Evolutionary conservation across 2,797 vertebrate species (phyloP).

Genomic region (Rhinatrema bivittatum): DNA sequence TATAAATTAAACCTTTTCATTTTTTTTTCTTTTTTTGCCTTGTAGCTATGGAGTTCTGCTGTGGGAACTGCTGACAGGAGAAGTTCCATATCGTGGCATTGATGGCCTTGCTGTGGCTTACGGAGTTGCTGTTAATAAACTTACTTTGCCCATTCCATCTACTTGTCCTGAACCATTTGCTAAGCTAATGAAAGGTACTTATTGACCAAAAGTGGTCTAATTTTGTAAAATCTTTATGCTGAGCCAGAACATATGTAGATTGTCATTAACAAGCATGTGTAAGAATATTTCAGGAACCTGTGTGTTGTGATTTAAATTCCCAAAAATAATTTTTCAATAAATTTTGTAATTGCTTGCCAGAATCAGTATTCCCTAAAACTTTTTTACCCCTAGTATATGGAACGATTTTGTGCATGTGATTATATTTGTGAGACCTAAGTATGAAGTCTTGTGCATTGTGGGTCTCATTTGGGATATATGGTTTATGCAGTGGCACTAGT

Average conservation of each 20-base stretch:
- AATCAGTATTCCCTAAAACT: no score
- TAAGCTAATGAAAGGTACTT: constrained; percentile 89
- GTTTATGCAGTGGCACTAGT: no score
- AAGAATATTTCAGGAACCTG: not conserved
- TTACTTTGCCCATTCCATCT: constrained; percentile 88
- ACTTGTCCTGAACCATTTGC: constrained; percentile 90
- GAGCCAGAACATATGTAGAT: no score
- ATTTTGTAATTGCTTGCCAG: no score
- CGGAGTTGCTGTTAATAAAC: constrained; percentile 87
- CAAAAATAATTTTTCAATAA: no score
- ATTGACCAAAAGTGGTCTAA: no score
- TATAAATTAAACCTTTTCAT: no score
- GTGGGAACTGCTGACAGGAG: constrained; percentile 91
- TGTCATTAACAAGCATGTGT: not conserved
- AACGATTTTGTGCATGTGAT: no score
- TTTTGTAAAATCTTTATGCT: not conserved
- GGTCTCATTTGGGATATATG: no score
- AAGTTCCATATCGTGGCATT: constrained; percentile 92
- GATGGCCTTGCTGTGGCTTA: constrained; percentile 91
- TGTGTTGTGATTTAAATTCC: not conserved
- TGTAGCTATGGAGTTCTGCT: constrained; percentile 88
- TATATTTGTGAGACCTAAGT: no score
- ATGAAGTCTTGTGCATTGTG: no score
- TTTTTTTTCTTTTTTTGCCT: not conserved
- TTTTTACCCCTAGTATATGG: no score